These are phyloP conservation scores for Motacilla alba DNA, from an alignment of 2,113 vertebrate species.

Conservation along the genomic window DNA sequence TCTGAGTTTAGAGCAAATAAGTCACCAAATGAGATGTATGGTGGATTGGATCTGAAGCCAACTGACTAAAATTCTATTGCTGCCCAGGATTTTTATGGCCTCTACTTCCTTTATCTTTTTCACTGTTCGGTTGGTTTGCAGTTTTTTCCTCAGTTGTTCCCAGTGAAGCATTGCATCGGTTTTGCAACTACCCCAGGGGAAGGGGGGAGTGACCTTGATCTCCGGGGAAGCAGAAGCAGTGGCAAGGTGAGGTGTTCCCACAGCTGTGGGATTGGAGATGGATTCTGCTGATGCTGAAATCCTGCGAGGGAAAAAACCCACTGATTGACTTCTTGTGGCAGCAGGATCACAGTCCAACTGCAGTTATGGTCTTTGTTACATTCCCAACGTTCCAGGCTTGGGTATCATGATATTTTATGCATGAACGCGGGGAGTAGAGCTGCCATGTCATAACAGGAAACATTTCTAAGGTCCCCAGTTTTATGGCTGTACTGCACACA, in stretches of 20 bases:
- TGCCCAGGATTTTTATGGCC: neutral
- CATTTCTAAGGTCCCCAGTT: neutral
- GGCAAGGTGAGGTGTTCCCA: neutral
- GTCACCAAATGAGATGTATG: neutral
- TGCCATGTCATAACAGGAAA: neutral
- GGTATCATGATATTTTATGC: neutral
- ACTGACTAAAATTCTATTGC: neutral
- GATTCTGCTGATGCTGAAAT: neutral
- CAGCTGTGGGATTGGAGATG: neutral
- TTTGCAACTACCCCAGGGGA: neutral
- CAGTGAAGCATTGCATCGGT: neutral
- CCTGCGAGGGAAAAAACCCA: accelerated
- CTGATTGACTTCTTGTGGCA: neutral
- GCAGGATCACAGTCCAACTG: neutral
- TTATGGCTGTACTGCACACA: neutral
- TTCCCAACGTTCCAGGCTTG: neutral
- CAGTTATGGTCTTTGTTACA: accelerated
- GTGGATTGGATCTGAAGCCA: neutral
- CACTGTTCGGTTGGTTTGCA: neutral
- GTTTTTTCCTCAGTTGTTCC: neutral
- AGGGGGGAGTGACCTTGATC: neutral
- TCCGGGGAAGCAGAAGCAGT: neutral
- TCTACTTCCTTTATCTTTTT: neutral
- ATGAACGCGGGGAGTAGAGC: neutral
- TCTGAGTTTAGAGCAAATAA: neutral